phyloP scores from a whole-genome alignment of 1,140 invertebrate species.

The Drosophila ficusphila region DNA sequence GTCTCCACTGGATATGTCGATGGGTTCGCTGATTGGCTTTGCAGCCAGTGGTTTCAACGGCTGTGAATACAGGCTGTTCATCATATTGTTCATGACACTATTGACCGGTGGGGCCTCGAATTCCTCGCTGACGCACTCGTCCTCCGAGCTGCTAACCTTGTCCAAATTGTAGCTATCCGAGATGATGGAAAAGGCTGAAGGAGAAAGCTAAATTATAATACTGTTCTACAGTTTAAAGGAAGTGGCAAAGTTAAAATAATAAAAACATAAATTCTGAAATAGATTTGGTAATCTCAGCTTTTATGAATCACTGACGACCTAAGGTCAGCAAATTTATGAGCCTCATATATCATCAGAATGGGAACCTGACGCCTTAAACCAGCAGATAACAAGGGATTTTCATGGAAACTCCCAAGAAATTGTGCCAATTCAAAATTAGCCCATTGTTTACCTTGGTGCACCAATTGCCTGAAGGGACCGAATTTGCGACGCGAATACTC shows the following conservation, averaged over 20 bases:
- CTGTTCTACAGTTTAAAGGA: too few relatives aligned
- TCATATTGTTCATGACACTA: constrained; percentile 86
- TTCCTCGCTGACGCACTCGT: constrained; percentile 44
- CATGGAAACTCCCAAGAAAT: too few relatives aligned
- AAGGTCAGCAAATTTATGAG: too few relatives aligned
- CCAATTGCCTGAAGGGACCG: constrained; percentile 87
- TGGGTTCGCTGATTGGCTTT: constrained; percentile 83
- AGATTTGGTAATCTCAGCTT: too few relatives aligned
- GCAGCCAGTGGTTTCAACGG: constrained; percentile 1
- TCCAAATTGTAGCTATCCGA: constrained; percentile 86
- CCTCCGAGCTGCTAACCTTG: constrained; percentile 59
- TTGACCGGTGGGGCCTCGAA: constrained; percentile 77
- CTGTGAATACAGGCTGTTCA: constrained; percentile 70
- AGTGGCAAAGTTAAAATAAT: not conserved
- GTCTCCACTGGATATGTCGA: constrained; percentile 87
- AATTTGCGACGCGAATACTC: constrained; percentile 90
- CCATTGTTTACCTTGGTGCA: constrained; percentile 86
- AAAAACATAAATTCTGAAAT: too few relatives aligned
- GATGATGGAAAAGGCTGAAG: constrained; percentile 85
- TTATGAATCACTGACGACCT: too few relatives aligned
- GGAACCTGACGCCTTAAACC: too few relatives aligned
- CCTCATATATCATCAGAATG: too few relatives aligned
- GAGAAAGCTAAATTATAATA: not conserved
- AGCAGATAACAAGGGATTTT: not conserved
- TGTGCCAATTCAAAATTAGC: not conserved